These are phyloP conservation scores for Furcula furcula DNA, from an alignment of 2,888 invertebrate species.

Conservation along the genomic window DNA sequence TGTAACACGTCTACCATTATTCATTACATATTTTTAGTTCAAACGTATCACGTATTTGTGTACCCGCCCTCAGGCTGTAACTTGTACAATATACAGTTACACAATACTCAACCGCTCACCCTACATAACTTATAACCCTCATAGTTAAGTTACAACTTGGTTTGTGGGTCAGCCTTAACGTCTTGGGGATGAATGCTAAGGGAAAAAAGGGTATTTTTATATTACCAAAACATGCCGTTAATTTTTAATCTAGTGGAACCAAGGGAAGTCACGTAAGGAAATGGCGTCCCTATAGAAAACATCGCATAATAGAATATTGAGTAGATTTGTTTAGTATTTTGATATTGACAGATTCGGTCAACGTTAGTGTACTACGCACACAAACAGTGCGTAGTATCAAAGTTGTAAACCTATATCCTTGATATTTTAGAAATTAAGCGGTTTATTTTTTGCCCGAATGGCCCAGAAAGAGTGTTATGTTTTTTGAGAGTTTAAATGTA, in stretches of 20 bases:
- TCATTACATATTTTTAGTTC: too few species aligned
- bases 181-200: constrained; percentile 61
- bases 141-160: constrained; percentile 65
- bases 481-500: too few species aligned
- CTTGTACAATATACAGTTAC: constrained; percentile 33
- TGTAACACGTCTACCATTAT: too few species aligned
- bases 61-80: constrained; percentile 12
- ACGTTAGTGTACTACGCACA: too few species aligned
- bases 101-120: constrained; percentile 54
- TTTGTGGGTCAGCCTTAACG: constrained; percentile 60
- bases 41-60: too few species aligned
- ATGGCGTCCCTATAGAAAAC: neutral
- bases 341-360: too few species aligned
- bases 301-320: neutral
- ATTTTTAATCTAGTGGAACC: constrained; percentile 21
- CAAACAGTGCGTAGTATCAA: too few species aligned
- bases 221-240: constrained; percentile 23
- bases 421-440: too few species aligned
- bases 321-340: too few species aligned
- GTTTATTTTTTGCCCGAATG: too few species aligned
- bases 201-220: constrained; percentile 29
- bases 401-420: too few species aligned
- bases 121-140: constrained; percentile 67
- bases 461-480: too few species aligned
- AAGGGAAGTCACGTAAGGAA: constrained; percentile 11